These are phyloP conservation scores for Incurvaria masculella DNA, from an alignment of 2,888 invertebrate genomes.

Conservation along the genomic window DNA sequence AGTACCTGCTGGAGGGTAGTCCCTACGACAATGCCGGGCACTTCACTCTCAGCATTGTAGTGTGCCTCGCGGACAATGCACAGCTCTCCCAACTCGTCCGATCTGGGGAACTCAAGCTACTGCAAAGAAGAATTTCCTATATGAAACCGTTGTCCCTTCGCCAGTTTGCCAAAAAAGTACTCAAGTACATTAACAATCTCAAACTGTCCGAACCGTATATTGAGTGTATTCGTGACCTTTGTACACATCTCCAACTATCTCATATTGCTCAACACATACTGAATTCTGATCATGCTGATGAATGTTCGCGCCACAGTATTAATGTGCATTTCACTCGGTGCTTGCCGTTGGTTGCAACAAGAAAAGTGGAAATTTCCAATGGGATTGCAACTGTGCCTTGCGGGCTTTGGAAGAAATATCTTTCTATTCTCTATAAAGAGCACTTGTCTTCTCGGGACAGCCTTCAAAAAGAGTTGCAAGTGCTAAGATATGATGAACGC, in stretches of 20 bases:
- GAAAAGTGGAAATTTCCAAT: constrained; percentile 46
- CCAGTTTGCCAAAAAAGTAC: constrained; percentile 34
- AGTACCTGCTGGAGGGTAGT: constrained; percentile 59
- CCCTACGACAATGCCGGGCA: constrained; percentile 58
- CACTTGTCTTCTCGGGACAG: constrained; percentile 35
- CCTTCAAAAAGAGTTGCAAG: constrained; percentile 23
- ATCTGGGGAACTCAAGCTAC: constrained; percentile 33
- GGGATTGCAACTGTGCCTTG: constrained; percentile 56
- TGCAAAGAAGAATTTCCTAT: constrained; percentile 26
- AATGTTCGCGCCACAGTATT: constrained; percentile 29
- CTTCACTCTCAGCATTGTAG: constrained; percentile 48
- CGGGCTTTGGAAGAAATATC: constrained; percentile 51
- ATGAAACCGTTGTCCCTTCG: constrained; percentile 35
- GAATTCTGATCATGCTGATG: constrained; percentile 21
- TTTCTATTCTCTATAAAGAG: constrained; percentile 42
- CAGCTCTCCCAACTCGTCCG: constrained; percentile 32
- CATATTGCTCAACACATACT: constrained; percentile 34
- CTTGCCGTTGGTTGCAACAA: constrained; percentile 46
- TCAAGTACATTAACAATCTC: constrained; percentile 28
- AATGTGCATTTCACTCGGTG: constrained; percentile 55
- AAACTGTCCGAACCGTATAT: constrained; percentile 19
- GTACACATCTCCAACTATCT: constrained; percentile 34
- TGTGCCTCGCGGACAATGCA: constrained; percentile 27
- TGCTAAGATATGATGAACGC: constrained; percentile 34
- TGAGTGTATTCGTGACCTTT: constrained; percentile 28